Evolutionary conservation across 2,797 vertebrate species (phyloP), one percentile per base, ranked within the genome.

Genomic region (Echeneis naucrates): DNA sequence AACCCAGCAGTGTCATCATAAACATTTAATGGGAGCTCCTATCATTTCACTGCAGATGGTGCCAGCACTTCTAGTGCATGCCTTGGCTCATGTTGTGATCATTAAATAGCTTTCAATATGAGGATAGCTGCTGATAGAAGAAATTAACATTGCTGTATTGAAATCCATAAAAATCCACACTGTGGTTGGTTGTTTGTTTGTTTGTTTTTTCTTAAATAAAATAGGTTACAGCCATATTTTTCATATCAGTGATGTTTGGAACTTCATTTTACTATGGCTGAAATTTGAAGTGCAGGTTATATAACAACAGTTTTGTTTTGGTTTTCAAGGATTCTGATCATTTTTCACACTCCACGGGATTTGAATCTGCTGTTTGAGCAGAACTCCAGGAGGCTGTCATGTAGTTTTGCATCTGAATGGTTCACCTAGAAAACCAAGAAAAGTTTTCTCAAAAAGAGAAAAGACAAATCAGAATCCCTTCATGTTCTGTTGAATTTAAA

Each of bases 1-100:
- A 83, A 82, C 75, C 84, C 89, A 65, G 67, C 80, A 66, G 77
- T 38, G 61, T 56, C 84, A 47, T 76, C 83, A 77, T 87, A 90
- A 92, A 89, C 86, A 78, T 94, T 92, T 92, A 92, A 92, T 92
- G 68, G 90, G 88, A 82, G 83, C 67, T 11, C 84, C 89, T 92
- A 93, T 94, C 93, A 81, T 81, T 75, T 83, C 80, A 54, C 80
- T 83, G 84, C 94, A 92, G 92, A 92, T 89, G 88, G 85, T 88
- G 82, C 79, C 75, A 81, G 84, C 83, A 33, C 62, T 50, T 75
- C 81, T 74, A 19, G 69, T 48, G 72, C 80, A 53, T 67, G 60
- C 63, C 75, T 75, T 47, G 64, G 72, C 82, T 78, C 64, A n/a
- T 71, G 82, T 81, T 81, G 59, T 52, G 30, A 56, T 86, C 84